Evolutionary conservation across 2,888 invertebrate genomes (phyloP), one percentile per base, ranked within the genome.

Genomic region (Eudasyphora cyanicolor): DNA sequence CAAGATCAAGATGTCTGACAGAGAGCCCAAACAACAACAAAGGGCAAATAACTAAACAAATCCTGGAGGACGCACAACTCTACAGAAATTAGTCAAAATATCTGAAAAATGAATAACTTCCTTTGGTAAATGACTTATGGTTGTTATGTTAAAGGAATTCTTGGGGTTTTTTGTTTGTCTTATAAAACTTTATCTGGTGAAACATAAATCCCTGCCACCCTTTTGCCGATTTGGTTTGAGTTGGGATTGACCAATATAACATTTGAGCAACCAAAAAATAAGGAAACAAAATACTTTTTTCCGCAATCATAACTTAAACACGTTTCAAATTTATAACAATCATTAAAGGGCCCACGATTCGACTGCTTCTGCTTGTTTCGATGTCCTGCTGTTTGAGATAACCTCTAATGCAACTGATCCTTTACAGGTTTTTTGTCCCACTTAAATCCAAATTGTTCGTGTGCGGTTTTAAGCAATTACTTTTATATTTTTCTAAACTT

Each of bases 31-130:
- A 51, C 10, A 64, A 42, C 74, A 42, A 38, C 54, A 42, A 54
- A 38, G 54, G 54, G 12, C 2, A 38, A 12, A 76, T 38, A 62
- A 42, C 38, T 38, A 21, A 67, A 79, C 76, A 76, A 84, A 81
- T 84, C 76, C 81, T 51, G 57, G 62, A 19, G 57, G 57, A 6
- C 24, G 49, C 73, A 76, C 82, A 82, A 79, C 5, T 4, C 32
- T n/a, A n/a, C 32, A 71, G 78, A 84, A 84, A 84, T 84, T 84
- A 79, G 84, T 84, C 76, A 79, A 84, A 82, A 81, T 71, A 76
- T 82, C 54, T 84, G 78, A 71, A 69, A 81, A 76, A 78, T 76
- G 14, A 32, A 57, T 57, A 38, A 54, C 45, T 67, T 42, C 19
- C 73, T 42, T 42, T n/a, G 0, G 35, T 19, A 19, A 62, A 2